These are phyloP conservation scores for Dynastes maya DNA, from an alignment of 2,888 invertebrate species.

Conservation along the genomic window DNA sequence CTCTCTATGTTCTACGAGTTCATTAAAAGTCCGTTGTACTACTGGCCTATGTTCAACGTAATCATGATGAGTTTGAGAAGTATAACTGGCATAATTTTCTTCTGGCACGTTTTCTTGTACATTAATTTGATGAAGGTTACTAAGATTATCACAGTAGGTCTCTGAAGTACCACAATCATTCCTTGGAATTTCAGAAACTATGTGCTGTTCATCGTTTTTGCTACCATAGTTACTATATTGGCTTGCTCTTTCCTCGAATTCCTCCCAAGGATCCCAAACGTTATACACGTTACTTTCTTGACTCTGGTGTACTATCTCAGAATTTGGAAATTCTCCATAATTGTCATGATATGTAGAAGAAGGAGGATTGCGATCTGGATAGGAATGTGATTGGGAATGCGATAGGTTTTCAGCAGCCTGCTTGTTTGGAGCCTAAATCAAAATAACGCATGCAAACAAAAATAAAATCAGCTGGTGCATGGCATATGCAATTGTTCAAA, in stretches of 20 bases:
- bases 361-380: conserved; percentile 42
- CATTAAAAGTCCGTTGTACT: background rate
- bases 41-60: conserved; percentile 21
- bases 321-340: conserved; percentile 17
- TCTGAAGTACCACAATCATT: background rate
- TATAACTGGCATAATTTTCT: background rate
- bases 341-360: conserved; percentile 17
- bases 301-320: conserved; percentile 45
- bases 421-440: conserved; percentile 63
- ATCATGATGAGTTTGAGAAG: conserved; percentile 10
- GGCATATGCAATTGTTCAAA: conserved; percentile 54
- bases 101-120: conserved; percentile 10
- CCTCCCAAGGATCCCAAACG: conserved; percentile 84
- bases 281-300: conserved; percentile 62
- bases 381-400: conserved; percentile 41
- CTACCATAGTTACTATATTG: conserved; percentile 4
- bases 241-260: conserved; percentile 72
- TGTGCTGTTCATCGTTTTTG: background rate
- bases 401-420: conserved; percentile 57
- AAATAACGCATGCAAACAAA: conserved; percentile 68
- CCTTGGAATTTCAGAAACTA: background rate
- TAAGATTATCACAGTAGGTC: conserved; percentile 4
- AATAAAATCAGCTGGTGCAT: conserved; percentile 64
- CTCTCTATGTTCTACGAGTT: background rate
- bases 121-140: conserved; percentile 18